Evolutionary conservation across 2,113 vertebrate genomes (phyloP).

Genomic region (Panthera leo): DNA sequence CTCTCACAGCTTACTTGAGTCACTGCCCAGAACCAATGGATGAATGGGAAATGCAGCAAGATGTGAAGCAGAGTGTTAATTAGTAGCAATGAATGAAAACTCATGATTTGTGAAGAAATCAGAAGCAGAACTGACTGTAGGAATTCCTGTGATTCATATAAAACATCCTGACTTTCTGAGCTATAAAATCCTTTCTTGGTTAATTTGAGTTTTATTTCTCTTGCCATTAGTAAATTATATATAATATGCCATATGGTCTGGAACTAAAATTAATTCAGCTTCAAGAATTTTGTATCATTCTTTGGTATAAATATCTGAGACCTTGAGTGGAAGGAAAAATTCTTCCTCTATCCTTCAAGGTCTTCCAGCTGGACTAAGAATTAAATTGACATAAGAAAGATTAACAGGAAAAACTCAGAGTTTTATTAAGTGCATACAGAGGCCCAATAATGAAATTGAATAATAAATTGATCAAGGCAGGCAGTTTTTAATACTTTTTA

Average conservation of each 20-base stretch:
- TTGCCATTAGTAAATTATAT: constrained; percentile 8
- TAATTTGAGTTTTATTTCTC: constrained; percentile 18
- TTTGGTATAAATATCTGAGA: constrained; percentile 8
- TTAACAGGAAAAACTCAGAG: background rate
- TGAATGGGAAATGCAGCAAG: background rate
- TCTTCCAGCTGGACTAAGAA: background rate
- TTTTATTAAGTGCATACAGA: background rate
- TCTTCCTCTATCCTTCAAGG: background rate
- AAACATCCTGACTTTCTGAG: background rate
- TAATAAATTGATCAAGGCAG: background rate
- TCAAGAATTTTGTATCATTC: constrained; percentile 11
- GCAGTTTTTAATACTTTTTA: background rate
- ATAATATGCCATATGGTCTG: background rate
- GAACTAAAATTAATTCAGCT: constrained; percentile 24
- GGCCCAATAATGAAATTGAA: background rate
- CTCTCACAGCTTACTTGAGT: background rate
- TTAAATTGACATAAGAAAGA: background rate
- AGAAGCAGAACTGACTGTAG: background rate
- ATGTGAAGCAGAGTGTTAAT: background rate
- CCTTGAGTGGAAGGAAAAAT: background rate
- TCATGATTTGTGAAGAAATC: background rate
- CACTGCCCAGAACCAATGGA: background rate
- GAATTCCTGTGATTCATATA: background rate
- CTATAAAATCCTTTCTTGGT: background rate
- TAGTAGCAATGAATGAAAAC: background rate